Conservation (phyloP, 1,140 invertebrate species). For the Campoletis sonorensis region DNA sequence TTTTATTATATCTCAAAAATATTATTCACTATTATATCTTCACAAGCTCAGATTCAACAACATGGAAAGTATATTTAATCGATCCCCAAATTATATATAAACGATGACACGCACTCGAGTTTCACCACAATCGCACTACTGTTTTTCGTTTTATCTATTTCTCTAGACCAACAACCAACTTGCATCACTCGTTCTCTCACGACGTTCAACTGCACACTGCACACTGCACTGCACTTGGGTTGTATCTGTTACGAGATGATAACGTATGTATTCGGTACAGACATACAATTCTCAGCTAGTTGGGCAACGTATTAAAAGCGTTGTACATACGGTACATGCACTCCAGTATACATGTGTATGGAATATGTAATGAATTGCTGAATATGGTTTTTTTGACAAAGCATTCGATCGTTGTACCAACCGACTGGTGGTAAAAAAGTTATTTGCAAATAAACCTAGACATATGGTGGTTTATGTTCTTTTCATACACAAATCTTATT, state of each 20-base stretch:
- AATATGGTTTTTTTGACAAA: no score
- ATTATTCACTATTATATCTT: no score
- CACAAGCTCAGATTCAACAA: no score
- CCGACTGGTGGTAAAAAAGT: no score
- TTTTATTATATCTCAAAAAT: no score
- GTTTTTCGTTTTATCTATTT: not conserved
- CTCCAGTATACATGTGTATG: not conserved
- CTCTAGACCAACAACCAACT: not conserved
- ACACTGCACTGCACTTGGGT: not conserved
- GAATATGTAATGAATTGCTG: no score
- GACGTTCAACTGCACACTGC: constrained; percentile 21
- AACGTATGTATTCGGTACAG: not conserved
- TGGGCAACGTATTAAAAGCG: not conserved
- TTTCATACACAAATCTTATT: no score
- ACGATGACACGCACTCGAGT: not conserved
- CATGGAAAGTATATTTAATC: no score
- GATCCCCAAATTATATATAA: not conserved
- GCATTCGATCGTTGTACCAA: no score
- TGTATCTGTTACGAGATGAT: not conserved
- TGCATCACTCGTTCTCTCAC: not conserved
- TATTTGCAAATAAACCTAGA: no score
- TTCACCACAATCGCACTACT: not conserved
- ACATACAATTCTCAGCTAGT: not conserved
- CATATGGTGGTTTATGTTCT: no score
- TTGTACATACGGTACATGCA: not conserved